Conservation (phyloP, 2,888 invertebrate genomes). For the Diaperis boleti region DNA sequence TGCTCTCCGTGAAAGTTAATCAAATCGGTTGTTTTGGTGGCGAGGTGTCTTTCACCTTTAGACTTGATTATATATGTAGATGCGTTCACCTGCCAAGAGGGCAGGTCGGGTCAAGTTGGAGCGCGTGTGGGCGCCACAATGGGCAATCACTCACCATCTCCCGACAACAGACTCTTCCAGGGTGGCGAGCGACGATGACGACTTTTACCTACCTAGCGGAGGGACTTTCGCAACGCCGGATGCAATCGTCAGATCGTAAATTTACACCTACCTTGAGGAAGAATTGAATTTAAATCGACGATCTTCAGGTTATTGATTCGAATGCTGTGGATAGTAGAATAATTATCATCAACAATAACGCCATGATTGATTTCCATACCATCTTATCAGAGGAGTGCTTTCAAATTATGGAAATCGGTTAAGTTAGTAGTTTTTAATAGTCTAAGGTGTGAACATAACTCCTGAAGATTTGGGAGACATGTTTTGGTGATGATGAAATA, state of each 20-base stretch:
- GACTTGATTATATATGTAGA: constrained; percentile 56
- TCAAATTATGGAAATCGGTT: no score
- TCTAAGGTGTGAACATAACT: no score
- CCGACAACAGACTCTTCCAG: constrained; percentile 47
- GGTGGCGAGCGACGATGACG: constrained; percentile 10
- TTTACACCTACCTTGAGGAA: constrained; percentile 15
- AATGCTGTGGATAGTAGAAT: background rate
- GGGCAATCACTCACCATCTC: constrained; percentile 61
- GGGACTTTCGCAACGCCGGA: constrained; percentile 3
- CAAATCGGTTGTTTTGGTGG: constrained; percentile 34
- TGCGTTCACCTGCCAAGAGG: constrained; percentile 57
- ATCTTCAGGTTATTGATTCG: constrained; percentile 5
- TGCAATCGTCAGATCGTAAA: constrained; percentile 18
- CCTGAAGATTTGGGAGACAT: no score
- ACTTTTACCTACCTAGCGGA: background rate
- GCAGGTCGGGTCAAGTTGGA: constrained; percentile 59
- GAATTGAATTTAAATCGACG: constrained; percentile 11
- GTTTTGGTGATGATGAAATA: no score
- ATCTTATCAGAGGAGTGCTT: no score
- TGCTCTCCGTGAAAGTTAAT: constrained; percentile 31
- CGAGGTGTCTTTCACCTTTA: constrained; percentile 57
- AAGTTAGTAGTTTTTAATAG: no score
- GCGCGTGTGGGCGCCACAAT: constrained; percentile 63
- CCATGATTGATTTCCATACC: no score
- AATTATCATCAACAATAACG: no score